These are phyloP conservation scores for Nephrotoma guestfalica DNA, from an alignment of 2,888 invertebrate species.

Conservation along the genomic window DNA sequence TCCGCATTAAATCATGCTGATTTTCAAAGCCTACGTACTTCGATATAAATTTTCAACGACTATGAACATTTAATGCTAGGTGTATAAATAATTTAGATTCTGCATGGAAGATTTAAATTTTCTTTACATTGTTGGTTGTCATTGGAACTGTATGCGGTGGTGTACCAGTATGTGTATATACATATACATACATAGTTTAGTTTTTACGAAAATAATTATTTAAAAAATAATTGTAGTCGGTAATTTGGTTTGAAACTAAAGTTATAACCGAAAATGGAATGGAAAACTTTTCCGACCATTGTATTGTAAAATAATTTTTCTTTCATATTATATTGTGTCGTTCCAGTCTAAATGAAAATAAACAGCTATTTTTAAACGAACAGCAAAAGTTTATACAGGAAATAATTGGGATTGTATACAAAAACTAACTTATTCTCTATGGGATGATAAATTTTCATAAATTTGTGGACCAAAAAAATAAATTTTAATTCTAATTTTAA, in stretches of 20 bases:
- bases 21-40: background rate
- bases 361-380: background rate
- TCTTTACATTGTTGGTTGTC: background rate
- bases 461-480: background rate
- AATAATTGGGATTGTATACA: background rate
- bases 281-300: background rate
- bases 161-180: background rate
- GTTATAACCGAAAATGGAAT: background rate
- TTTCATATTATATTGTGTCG: background rate
- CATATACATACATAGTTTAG: background rate
- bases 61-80: background rate
- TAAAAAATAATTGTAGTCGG: background rate
- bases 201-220: background rate
- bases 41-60: background rate
- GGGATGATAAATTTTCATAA: background rate
- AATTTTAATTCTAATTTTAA: background rate
- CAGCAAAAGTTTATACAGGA: background rate
- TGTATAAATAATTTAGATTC: background rate
- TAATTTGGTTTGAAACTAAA: background rate
- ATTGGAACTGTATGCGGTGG: no score
- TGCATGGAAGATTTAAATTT: background rate
- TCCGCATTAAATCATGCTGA: background rate
- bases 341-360: background rate
- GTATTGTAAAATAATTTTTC: background rate
- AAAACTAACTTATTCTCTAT: background rate